Percentiles rank a stretch among this genome's conserved stretches.
These are phyloP conservation scores for Latheticus oryzae DNA, from an alignment of 2,888 invertebrate genomes.

Conservation along the genomic window DNA sequence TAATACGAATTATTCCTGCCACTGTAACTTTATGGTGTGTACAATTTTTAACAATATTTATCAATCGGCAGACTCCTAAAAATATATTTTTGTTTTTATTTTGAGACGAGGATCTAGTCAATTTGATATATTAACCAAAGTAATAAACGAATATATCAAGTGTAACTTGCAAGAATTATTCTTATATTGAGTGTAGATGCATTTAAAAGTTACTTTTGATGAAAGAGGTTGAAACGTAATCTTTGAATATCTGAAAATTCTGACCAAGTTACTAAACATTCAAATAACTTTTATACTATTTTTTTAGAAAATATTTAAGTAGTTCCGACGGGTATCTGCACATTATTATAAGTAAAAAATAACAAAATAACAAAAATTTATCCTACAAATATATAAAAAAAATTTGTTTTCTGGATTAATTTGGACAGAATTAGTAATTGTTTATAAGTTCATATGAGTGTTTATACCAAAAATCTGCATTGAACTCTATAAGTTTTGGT, in stretches of 20 bases:
- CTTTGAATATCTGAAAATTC: conserved; percentile 40
- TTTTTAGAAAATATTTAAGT: conserved; percentile 59
- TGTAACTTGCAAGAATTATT: conserved; percentile 59
- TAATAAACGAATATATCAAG: conserved; percentile 60
- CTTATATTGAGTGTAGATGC: conserved; percentile 16
- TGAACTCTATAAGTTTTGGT: conserved; percentile 61
- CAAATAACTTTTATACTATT: conserved; percentile 19
- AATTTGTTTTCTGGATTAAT: conserved; percentile 62
- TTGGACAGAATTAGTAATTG: conserved; percentile 56
- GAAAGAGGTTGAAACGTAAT: conserved; percentile 39
- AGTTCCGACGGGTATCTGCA: conserved; percentile 53
- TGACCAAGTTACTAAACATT: conserved; percentile 29
- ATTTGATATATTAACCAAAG: conserved; percentile 56
- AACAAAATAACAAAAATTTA: conserved; percentile 54
- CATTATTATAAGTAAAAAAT: conserved; percentile 48
- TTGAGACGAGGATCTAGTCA: conserved; percentile 45
- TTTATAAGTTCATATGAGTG: conserved; percentile 60
- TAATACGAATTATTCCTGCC: conserved; percentile 62
- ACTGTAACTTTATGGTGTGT: conserved; percentile 52
- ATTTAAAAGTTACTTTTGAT: conserved; percentile 43
- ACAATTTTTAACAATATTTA: conserved; percentile 49
- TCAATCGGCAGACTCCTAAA: conserved; percentile 58
- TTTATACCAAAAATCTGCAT: conserved; percentile 59
- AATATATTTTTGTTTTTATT: conserved; percentile 40
- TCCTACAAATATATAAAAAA: conserved; percentile 58